Conservation (phyloP, 2,888 invertebrate genomes). For the Sinodicranocentrus sp. region DNA sequence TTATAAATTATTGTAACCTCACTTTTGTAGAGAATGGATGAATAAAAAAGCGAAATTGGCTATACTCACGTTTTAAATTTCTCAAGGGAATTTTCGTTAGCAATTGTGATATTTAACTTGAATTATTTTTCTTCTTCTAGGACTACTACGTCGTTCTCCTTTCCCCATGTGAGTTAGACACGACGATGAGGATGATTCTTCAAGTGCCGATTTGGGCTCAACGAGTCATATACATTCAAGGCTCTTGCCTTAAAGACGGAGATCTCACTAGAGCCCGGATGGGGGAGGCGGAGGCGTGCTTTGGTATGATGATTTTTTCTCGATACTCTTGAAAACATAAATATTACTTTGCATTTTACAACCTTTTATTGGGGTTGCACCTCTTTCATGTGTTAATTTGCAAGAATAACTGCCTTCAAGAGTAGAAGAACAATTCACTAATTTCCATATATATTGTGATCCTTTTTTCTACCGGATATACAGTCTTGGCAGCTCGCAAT, state of each 20-base stretch:
- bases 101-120: background rate
- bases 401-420: too few species aligned
- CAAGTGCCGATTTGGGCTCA: slow-evolving; percentile 84
- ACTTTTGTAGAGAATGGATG: too few species aligned
- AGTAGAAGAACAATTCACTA: background rate
- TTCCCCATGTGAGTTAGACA: slow-evolving; percentile 98
- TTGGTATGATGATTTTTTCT: background rate
- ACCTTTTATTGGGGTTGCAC: background rate
- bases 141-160: slow-evolving; percentile 96
- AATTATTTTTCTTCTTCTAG: slow-evolving; percentile 79
- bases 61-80: too few species aligned
- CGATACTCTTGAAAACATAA: too few species aligned
- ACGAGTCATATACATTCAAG: slow-evolving; percentile 86
- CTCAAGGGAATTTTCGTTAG: too few species aligned
- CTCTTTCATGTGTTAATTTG: background rate
- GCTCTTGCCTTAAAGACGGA: slow-evolving; percentile 96
- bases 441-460: slow-evolving; percentile 32
- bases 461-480: background rate
- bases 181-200: slow-evolving; percentile 98
- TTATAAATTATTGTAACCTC: too few species aligned
- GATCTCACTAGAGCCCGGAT: slow-evolving; percentile 96
- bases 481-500: slow-evolving; percentile 92
- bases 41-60: too few species aligned
- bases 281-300: slow-evolving; percentile 97
- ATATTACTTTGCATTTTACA: background rate